Percentiles rank a stretch among this genome's conserved stretches.
Evolutionary conservation across 2,888 invertebrate genomes (phyloP).

Genomic region (Noctua comes): DNA sequence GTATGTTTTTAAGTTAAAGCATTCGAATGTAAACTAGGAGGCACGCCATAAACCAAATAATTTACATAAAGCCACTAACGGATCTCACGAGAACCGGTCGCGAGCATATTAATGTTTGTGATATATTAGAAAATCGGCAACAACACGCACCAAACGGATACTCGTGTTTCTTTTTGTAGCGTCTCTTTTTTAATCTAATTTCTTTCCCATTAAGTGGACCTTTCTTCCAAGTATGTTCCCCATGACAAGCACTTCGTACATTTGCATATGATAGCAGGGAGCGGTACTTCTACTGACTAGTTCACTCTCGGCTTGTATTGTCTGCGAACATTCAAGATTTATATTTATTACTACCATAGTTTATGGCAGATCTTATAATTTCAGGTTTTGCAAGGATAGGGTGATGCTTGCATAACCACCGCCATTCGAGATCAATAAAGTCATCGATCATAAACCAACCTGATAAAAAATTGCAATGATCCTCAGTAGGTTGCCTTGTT

Average conservation of each 20-base stretch:
- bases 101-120: conserved; percentile 86
- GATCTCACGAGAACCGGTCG: conserved; percentile 88
- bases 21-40: conserved; percentile 87
- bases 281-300: conserved; percentile 16
- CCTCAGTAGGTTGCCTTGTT: conserved; percentile 1
- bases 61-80: conserved; percentile 90
- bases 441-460: not conserved
- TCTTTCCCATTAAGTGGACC: conserved; percentile 76
- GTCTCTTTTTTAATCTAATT: conserved; percentile 83
- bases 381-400: not conserved
- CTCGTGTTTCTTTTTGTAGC: conserved; percentile 78
- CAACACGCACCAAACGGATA: conserved; percentile 71
- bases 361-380: not conserved
- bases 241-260: conserved; percentile 70
- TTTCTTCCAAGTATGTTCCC: conserved; percentile 71
- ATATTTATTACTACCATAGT: conserved; percentile 1
- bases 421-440: conserved; percentile 14
- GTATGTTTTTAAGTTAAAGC: conserved; percentile 77
- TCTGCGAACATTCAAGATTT: conserved; percentile 11
- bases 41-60: conserved; percentile 85
- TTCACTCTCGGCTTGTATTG: conserved; percentile 10
- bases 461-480: not conserved
- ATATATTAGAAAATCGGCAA: conserved; percentile 90
- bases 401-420: too few relatives aligned
- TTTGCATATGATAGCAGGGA: conserved; percentile 72